Conservation (phyloP, 1,140 invertebrate genomes). For the Eriocheir sinensis region DNA sequence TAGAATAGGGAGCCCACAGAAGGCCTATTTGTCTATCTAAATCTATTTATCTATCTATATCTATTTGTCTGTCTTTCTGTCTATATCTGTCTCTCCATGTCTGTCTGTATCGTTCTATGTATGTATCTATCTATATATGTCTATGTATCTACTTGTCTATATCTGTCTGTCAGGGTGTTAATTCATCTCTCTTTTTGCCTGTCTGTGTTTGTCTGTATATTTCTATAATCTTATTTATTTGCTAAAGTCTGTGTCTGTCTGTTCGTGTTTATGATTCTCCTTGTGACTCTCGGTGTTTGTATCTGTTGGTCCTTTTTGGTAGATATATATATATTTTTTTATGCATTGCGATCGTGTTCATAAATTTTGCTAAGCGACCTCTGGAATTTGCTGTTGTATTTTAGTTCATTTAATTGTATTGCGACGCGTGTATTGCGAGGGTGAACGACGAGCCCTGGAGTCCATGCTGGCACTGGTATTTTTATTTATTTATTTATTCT, state of each 20-base stretch:
- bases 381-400: no score
- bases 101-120: not conserved
- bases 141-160: not conserved
- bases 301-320: not conserved
- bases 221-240: not conserved
- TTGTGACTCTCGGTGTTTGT: not conserved
- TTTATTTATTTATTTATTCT: no score
- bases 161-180: no score
- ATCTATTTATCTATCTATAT: not conserved
- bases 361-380: no score
- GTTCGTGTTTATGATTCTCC: not conserved
- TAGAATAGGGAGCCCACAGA: conserved; percentile 12
- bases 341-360: not conserved
- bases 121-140: no score
- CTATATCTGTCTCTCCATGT: not conserved
- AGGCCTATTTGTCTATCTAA: not conserved
- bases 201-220: not conserved
- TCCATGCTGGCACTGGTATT: no score
- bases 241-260: not conserved
- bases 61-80: not conserved
- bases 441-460: no score
- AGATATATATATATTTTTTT: not conserved
- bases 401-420: no score
- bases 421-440: no score
- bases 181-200: not conserved